phyloP scores from a whole-genome alignment of 2,113 vertebrate species.

The Pelecanus crispus region DNA sequence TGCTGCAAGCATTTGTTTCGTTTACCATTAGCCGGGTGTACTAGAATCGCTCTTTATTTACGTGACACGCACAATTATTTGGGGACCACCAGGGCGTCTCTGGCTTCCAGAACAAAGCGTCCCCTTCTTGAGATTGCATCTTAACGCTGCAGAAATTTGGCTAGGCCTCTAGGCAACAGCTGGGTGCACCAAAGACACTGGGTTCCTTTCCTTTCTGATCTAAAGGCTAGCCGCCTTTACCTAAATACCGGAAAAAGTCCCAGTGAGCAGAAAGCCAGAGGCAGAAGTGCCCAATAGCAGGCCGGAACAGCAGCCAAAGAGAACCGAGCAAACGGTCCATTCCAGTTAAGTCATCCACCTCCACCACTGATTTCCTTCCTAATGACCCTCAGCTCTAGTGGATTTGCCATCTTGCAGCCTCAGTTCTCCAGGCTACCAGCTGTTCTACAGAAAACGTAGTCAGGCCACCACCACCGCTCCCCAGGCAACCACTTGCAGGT shows the following conservation, averaged over 20 bases:
- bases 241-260: neutral
- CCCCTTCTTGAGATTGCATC: neutral
- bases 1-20: fast-evolving
- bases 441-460: too few species aligned
- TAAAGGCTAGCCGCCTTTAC: neutral
- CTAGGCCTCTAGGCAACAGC: neutral
- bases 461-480: too few species aligned
- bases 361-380: too few species aligned
- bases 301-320: neutral
- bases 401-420: too few species aligned
- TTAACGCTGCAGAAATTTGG: neutral
- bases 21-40: neutral
- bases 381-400: too few species aligned
- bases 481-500: too few species aligned
- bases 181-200: neutral
- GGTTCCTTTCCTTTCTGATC: neutral
- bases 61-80: neutral
- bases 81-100: fast-evolving
- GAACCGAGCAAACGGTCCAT: too few species aligned
- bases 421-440: too few species aligned
- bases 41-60: neutral
- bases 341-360: neutral
- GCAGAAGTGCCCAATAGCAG: neutral
- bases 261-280: neutral
- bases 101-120: neutral